Evolutionary conservation across 1,140 invertebrate species (phyloP).

Genomic region (Drosophila arizonae): DNA sequence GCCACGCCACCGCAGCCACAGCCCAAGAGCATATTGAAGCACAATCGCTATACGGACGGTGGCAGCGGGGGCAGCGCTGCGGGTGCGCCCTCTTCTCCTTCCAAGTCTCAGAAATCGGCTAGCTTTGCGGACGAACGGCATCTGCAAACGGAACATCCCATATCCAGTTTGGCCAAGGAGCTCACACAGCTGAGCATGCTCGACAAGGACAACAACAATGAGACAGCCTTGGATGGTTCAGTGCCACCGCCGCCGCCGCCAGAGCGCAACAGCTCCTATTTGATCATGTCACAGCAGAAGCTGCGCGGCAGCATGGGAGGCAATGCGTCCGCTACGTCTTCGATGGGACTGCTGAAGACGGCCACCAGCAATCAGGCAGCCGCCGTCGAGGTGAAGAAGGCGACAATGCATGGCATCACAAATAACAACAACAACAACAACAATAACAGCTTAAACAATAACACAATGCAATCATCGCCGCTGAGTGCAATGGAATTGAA

Average conservation of each 20-base stretch:
- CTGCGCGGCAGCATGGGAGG: constrained; percentile 52
- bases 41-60: constrained; percentile 75
- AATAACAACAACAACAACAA: constrained; percentile 62
- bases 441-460: constrained; percentile 61
- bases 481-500: constrained; percentile 73
- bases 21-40: constrained; percentile 82
- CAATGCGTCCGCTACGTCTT: constrained; percentile 29
- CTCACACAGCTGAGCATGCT: constrained; percentile 65
- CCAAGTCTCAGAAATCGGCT: constrained; percentile 80
- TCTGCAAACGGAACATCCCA: constrained; percentile 78
- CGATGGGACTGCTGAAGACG: constrained; percentile 65
- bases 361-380: constrained; percentile 75
- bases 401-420: constrained; percentile 44
- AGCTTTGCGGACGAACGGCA: constrained; percentile 81
- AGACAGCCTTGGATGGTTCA: constrained; percentile 43
- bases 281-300: constrained; percentile 88
- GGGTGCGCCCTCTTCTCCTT: constrained; percentile 77
- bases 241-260: constrained; percentile 87
- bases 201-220: constrained; percentile 65
- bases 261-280: constrained; percentile 91
- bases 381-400: constrained; percentile 61
- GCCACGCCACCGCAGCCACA: constrained; percentile 48
- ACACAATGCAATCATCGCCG: constrained; percentile 62
- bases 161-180: constrained; percentile 73
- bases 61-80: constrained; percentile 35